A percentile compares a stretch with the other conserved stretches of the same genome.
phyloP scores from a whole-genome alignment of 1,140 invertebrate species.

The Grapholita molesta region DNA sequence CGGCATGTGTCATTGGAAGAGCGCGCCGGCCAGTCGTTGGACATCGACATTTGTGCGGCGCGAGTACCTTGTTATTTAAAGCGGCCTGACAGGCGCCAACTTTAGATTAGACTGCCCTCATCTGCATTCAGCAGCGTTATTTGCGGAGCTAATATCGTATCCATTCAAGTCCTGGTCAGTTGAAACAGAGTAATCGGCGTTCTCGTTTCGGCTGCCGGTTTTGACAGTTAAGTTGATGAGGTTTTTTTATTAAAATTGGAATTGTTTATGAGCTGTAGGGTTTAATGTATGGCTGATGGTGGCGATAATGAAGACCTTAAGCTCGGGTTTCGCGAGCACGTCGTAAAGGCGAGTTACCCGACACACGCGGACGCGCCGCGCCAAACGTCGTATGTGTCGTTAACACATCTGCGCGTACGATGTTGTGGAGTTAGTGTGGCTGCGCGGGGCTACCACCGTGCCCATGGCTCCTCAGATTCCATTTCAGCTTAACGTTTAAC shows the following conservation, averaged over 20 bases:
- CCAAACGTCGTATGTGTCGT: background rate
- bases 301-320: slow-evolving; percentile 50
- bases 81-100: slow-evolving; percentile 50
- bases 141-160: slow-evolving; percentile 52
- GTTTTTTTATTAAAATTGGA: slow-evolving; percentile 34
- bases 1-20: background rate
- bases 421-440: background rate
- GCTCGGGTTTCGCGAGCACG: slow-evolving; percentile 42
- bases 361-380: background rate
- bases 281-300: slow-evolving; percentile 36
- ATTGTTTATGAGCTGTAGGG: slow-evolving; percentile 33
- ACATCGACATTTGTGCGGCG: slow-evolving; percentile 58
- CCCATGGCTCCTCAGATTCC: background rate
- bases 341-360: slow-evolving; percentile 38
- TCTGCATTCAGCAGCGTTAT: slow-evolving; percentile 58
- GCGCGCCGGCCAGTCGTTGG: slow-evolving; percentile 19
- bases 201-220: slow-evolving; percentile 15
- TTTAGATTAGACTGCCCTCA: slow-evolving; percentile 64
- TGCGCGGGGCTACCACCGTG: background rate
- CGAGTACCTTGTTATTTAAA: slow-evolving; percentile 59
- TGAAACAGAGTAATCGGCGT: background rate
- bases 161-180: slow-evolving; percentile 41
- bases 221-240: slow-evolving; percentile 26
- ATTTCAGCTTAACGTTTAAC: background rate
- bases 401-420: background rate